phyloP scores from a whole-genome alignment of 2,888 invertebrate genomes.

The Stictocephala bisonia region DNA sequence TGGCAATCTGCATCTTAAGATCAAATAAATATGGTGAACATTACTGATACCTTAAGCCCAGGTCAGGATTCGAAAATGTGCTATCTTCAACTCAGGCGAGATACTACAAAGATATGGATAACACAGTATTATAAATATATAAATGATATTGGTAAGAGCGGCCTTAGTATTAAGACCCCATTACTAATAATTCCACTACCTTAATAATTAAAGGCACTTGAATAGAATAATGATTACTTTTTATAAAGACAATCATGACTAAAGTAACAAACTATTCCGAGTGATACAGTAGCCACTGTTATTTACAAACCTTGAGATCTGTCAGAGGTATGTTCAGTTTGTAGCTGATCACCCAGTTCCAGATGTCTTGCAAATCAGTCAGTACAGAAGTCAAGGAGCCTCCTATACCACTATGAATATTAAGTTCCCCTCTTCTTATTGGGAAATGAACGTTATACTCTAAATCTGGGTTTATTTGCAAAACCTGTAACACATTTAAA shows the following conservation, averaged over 20 bases:
- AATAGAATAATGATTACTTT: no score
- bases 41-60: no score
- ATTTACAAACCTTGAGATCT: constrained; percentile 65
- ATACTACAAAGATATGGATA: no score
- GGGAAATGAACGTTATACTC: constrained; percentile 92
- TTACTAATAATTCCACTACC: no score
- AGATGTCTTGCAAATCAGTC: constrained; percentile 88
- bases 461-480: constrained; percentile 75
- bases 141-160: no score
- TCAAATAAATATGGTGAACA: no score
- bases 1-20: no score
- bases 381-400: constrained; percentile 88
- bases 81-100: no score
- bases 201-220: no score
- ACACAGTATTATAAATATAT: no score
- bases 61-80: no score
- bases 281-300: not conserved
- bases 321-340: constrained; percentile 79
- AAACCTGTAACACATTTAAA: constrained; percentile 64
- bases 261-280: not conserved
- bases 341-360: constrained; percentile 82
- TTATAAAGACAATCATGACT: not conserved
- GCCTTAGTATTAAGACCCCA: no score
- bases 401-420: constrained; percentile 84
- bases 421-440: constrained; percentile 86